Percentiles rank a stretch among this genome's conserved stretches.
These are phyloP conservation scores for Xylocampa areola DNA, from an alignment of 2,888 invertebrate genomes.

Conservation along the genomic window DNA sequence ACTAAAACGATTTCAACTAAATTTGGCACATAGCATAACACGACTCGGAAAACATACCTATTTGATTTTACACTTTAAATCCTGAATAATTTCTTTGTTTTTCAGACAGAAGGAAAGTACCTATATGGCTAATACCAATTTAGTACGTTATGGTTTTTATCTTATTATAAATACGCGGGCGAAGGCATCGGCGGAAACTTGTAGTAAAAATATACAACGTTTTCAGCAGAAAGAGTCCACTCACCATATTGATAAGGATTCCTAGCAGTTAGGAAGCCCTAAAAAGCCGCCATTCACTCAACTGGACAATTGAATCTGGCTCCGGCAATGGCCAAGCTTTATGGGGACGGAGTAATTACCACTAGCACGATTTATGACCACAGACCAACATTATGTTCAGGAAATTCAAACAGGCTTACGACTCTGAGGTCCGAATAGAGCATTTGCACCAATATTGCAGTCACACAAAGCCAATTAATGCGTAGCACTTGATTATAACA, in stretches of 20 bases:
- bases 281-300: slow-evolving; percentile 50
- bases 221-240: slow-evolving; percentile 18
- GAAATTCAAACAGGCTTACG: slow-evolving; percentile 30
- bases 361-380: slow-evolving; percentile 44
- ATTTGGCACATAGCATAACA: too few relatives aligned
- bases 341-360: slow-evolving; percentile 51
- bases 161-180: too few relatives aligned
- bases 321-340: slow-evolving; percentile 37
- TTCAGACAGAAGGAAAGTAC: too few relatives aligned
- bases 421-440: slow-evolving; percentile 1
- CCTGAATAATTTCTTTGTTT: too few relatives aligned
- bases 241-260: slow-evolving; percentile 42
- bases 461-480: slow-evolving; percentile 27
- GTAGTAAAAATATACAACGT: too few relatives aligned
- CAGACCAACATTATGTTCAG: slow-evolving; percentile 38
- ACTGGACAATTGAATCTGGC: slow-evolving; percentile 55
- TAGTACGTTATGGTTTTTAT: too few relatives aligned
- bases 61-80: too few relatives aligned
- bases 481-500: slow-evolving; percentile 23
- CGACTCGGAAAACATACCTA: too few relatives aligned
- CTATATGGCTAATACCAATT: too few relatives aligned
- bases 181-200: too few relatives aligned
- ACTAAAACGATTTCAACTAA: too few relatives aligned
- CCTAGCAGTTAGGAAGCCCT: slow-evolving; percentile 49
- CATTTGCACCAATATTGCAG: slow-evolving; percentile 15